Evolutionary conservation across 2,797 vertebrate species (phyloP).

Genomic region (Rhadinocentrus ornatus): DNA sequence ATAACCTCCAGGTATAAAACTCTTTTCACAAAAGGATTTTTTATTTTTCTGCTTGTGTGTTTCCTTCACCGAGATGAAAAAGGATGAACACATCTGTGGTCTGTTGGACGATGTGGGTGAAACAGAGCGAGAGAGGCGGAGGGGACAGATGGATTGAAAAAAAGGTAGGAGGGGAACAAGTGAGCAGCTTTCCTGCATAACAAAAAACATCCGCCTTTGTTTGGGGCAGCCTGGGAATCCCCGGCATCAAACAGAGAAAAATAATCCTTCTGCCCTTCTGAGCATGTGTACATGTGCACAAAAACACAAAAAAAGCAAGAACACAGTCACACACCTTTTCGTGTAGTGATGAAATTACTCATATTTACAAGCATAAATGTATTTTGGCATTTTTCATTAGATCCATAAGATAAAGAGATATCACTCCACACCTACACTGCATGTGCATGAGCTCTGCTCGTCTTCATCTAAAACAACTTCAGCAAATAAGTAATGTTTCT

Average conservation of each 20-base stretch:
- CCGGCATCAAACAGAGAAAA: conserved; percentile 54
- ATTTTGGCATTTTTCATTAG: neutral
- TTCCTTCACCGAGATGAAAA: conserved; percentile 42
- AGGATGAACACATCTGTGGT: conserved; percentile 40
- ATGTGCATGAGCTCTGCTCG: no score
- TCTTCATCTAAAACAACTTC: no score
- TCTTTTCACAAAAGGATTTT: conserved; percentile 31
- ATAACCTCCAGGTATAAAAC: conserved; percentile 19
- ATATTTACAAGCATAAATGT: neutral
- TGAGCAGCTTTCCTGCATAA: conserved; percentile 56
- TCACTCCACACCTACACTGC: neutral
- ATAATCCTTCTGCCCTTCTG: conserved; percentile 52
- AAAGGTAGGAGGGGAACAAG: conserved; percentile 35
- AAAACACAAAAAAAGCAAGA: neutral
- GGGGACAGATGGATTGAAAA: conserved; percentile 54
- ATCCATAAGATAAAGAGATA: neutral
- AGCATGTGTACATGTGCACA: neutral
- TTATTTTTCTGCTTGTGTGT: conserved; percentile 30
- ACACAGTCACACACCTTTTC: neutral
- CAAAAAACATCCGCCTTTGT: conserved; percentile 59
- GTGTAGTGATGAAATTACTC: no score
- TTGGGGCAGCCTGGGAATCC: conserved; percentile 65
- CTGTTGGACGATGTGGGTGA: conserved; percentile 34
- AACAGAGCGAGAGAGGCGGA: conserved; percentile 20
- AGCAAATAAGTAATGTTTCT: no score